Evolutionary conservation across 2,888 invertebrate genomes (phyloP).

Genomic region (Hypomecis atomaria): DNA sequence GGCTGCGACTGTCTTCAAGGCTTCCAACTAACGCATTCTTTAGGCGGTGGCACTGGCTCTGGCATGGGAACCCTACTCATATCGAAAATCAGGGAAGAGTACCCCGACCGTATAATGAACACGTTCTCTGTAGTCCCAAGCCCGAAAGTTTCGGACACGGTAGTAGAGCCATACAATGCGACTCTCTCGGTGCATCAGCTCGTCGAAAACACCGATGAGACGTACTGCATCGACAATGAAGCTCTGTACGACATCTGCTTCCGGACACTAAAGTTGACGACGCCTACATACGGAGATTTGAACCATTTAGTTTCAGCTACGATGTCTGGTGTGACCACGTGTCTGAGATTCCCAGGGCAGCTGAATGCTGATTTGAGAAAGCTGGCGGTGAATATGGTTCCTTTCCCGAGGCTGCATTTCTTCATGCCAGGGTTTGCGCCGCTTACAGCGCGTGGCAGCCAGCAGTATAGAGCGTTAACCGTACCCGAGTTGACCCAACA

Average conservation of each 20-base stretch:
- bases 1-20: constrained; percentile 87
- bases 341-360: constrained; percentile 74
- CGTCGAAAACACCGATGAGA: constrained; percentile 87
- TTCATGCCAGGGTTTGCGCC: constrained; percentile 86
- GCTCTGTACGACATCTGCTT: constrained; percentile 92
- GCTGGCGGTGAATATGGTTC: constrained; percentile 82
- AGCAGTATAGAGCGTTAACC: constrained; percentile 93
- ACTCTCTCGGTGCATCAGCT: constrained; percentile 87
- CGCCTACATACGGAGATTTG: constrained; percentile 91
- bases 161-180: constrained; percentile 87
- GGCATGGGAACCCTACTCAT: constrained; percentile 90
- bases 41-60: constrained; percentile 91
- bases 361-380: constrained; percentile 89
- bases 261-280: constrained; percentile 89
- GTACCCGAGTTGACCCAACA: constrained; percentile 95
- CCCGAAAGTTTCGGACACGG: constrained; percentile 90
- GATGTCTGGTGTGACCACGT: constrained; percentile 79
- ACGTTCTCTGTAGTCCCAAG: constrained; percentile 89
- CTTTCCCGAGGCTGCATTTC: constrained; percentile 89
- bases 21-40: constrained; percentile 87
- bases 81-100: constrained; percentile 89
- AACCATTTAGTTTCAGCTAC: constrained; percentile 82
- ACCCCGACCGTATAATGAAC: constrained; percentile 89
- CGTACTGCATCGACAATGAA: constrained; percentile 91
- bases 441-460: constrained; percentile 91